Percentiles rank a stretch among this genome's conserved stretches.
phyloP scores from a whole-genome alignment of 2,797 vertebrate genomes.

The Lerista edwardsae region DNA sequence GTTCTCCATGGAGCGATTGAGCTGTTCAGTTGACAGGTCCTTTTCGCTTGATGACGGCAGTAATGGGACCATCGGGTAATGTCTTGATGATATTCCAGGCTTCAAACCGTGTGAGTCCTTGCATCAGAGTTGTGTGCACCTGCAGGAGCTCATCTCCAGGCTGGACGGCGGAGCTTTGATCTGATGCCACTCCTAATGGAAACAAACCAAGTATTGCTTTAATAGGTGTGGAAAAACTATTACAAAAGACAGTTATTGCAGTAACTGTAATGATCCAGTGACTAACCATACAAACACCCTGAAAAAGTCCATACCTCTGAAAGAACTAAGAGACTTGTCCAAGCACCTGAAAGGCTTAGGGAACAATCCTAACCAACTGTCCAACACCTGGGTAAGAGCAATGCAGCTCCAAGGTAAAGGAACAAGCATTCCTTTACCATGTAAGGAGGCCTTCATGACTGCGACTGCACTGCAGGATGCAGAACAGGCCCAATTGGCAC shows the following conservation, averaged over 20 bases:
- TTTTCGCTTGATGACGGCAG: slow-evolving; percentile 78
- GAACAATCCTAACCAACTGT: no score
- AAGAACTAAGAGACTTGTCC: no score
- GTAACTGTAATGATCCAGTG: no score
- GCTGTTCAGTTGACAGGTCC: slow-evolving; percentile 48
- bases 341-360: no score
- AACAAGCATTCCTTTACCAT: no score
- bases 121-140: slow-evolving; percentile 79
- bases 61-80: slow-evolving; percentile 85
- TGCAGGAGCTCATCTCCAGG: slow-evolving; percentile 88
- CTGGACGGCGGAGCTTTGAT: slow-evolving; percentile 81
- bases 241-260: not conserved
- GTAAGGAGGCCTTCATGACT: no score
- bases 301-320: no score
- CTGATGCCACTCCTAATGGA: slow-evolving; percentile 79
- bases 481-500: no score
- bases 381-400: no score
- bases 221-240: not conserved
- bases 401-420: no score
- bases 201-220: not conserved
- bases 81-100: slow-evolving; percentile 92
- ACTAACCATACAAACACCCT: no score
- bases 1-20: slow-evolving; percentile 49
- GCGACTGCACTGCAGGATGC: no score
- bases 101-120: slow-evolving; percentile 90